phyloP scores from a whole-genome alignment of 2,113 vertebrate genomes.

The Isichthys henryi region DNA sequence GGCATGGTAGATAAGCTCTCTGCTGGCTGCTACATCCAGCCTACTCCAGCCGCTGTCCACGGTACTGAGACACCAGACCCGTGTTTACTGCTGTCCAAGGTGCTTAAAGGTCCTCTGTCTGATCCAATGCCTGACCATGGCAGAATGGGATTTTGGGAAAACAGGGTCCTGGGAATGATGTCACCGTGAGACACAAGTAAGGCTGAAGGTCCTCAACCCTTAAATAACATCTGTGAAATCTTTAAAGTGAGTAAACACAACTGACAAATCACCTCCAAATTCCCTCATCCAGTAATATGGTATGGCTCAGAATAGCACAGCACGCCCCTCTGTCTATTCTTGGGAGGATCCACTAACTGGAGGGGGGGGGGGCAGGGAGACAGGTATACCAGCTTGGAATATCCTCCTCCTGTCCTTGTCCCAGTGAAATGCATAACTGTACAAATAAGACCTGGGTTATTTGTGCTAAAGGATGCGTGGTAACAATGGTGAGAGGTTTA shows the following conservation, averaged over 20 bases:
- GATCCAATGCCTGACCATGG: neutral
- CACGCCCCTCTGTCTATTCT: neutral
- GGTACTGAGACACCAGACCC: constrained; percentile 20
- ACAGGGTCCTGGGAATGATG: neutral
- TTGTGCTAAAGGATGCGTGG: neutral
- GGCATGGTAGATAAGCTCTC: neutral
- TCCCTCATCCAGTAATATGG: neutral
- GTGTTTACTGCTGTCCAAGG: constrained; percentile 21
- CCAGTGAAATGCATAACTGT: constrained; percentile 12
- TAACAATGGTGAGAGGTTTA: neutral
- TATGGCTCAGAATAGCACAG: neutral
- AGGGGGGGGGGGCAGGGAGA: neutral
- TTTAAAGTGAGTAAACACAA: neutral
- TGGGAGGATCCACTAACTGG: neutral
- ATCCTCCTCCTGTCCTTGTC: constrained; percentile 15
- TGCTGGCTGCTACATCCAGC: neutral
- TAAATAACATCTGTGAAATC: neutral
- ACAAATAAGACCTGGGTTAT: constrained; percentile 10
- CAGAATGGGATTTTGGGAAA: neutral
- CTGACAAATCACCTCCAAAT: neutral
- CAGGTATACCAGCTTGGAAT: neutral
- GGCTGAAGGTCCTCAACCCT: neutral
- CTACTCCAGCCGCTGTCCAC: constrained; percentile 14
- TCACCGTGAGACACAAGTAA: neutral
- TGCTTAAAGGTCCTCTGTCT: constrained; percentile 11